Conservation (phyloP, 2,888 invertebrate genomes). For the Steinernema hermaphroditum region DNA sequence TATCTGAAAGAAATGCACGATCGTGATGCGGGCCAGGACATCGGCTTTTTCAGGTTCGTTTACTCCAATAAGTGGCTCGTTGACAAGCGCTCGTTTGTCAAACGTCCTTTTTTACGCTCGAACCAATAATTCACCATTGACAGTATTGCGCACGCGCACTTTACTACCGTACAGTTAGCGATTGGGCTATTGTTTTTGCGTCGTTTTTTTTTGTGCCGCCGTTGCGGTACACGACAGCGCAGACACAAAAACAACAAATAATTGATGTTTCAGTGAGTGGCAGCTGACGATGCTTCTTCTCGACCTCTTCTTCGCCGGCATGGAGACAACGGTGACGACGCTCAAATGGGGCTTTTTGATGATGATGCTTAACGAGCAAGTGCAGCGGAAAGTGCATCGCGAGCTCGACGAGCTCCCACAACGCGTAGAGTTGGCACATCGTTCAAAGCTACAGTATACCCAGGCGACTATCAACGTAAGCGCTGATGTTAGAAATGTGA, state of each 20-base stretch:
- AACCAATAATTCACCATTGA: constrained; percentile 7
- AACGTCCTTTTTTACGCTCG: not conserved
- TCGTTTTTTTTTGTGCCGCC: not conserved
- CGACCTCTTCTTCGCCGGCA: constrained; percentile 65
- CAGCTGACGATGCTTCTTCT: constrained; percentile 64
- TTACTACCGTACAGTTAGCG: constrained; percentile 20
- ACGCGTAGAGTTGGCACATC: constrained; percentile 46
- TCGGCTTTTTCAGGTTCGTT: constrained; percentile 21
- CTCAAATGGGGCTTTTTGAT: constrained; percentile 64
- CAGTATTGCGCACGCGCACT: constrained; percentile 10
- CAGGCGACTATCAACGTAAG: constrained; percentile 59
- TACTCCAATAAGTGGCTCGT: not conserved
- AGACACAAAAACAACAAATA: constrained; percentile 28
- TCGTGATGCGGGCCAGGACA: constrained; percentile 37
- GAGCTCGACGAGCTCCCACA: constrained; percentile 52
- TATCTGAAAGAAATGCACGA: constrained; percentile 62
- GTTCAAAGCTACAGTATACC: constrained; percentile 55
- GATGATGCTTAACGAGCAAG: constrained; percentile 49
- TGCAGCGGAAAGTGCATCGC: constrained; percentile 47
- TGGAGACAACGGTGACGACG: constrained; percentile 65
- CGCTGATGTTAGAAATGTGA: not conserved
- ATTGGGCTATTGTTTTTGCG: constrained; percentile 7
- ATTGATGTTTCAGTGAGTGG: constrained; percentile 55
- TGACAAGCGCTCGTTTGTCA: constrained; percentile 25
- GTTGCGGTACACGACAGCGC: not conserved